Percentiles rank a stretch among this genome's conserved stretches.
phyloP scores from a whole-genome alignment of 2,113 vertebrate species.

The Pteronura brasiliensis region DNA sequence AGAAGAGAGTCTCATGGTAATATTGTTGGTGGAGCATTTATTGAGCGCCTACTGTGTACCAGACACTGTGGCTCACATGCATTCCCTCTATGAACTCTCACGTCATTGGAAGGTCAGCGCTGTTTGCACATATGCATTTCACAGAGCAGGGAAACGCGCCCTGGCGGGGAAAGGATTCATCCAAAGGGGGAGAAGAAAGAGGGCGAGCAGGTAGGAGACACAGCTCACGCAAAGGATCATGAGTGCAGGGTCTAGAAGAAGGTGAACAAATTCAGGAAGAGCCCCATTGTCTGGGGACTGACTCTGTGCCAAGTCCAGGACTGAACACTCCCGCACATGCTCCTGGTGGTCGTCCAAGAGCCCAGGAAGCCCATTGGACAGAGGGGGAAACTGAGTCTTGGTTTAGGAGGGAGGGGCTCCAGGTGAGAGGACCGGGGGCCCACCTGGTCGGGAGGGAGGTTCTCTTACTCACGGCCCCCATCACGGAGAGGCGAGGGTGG shows the following conservation, averaged over 20 bases:
- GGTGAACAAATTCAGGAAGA: background rate
- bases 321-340: background rate
- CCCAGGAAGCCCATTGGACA: background rate
- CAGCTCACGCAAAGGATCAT: background rate
- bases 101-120: background rate
- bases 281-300: background rate
- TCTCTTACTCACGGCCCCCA: background rate
- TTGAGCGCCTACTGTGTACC: background rate
- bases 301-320: background rate
- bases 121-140: background rate
- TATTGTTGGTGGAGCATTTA: background rate
- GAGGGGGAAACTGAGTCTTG: background rate
- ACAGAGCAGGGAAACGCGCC: background rate
- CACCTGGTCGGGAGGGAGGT: no score
- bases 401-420: no score
- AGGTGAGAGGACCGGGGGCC: accelerated
- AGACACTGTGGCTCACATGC: background rate
- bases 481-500: background rate
- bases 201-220: background rate
- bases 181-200: background rate
- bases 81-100: background rate
- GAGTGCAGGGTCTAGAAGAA: background rate
- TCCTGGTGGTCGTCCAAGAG: background rate
- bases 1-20: background rate
- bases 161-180: background rate